phyloP scores from a whole-genome alignment of 2,888 invertebrate species.

The Cenopis cana region DNA sequence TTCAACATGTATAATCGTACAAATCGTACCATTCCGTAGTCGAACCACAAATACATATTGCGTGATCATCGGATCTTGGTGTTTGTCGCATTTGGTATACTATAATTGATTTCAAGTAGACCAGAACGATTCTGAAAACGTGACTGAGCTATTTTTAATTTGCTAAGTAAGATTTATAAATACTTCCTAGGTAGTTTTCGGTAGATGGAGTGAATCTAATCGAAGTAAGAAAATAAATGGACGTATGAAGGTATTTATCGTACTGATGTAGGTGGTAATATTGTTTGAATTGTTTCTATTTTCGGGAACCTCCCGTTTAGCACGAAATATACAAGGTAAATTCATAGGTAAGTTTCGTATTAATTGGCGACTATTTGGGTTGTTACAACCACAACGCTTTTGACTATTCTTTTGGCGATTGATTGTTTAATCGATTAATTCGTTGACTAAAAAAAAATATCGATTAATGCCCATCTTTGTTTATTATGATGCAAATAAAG shows the following conservation, averaged over 20 bases:
- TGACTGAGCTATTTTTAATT: slow-evolving; percentile 1
- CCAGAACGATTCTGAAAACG: slow-evolving; percentile 10
- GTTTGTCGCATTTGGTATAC: slow-evolving; percentile 12
- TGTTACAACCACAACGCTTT: slow-evolving; percentile 1
- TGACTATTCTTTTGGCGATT: too few species aligned
- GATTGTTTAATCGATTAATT: too few species aligned
- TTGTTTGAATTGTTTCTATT: too few species aligned
- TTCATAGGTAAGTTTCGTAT: not conserved
- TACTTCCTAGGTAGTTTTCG: not conserved
- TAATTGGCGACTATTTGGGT: not conserved
- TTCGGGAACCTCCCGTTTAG: not conserved
- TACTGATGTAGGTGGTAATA: not conserved
- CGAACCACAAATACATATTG: too few species aligned
- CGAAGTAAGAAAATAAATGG: not conserved
- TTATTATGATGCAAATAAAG: slow-evolving; percentile 22
- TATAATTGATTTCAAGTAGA: slow-evolving; percentile 8
- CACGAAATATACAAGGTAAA: not conserved
- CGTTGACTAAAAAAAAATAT: too few species aligned
- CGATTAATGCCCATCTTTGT: too few species aligned
- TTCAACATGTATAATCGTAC: too few species aligned
- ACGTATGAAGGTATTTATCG: not conserved
- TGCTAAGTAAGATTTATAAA: not conserved
- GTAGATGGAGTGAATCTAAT: not conserved
- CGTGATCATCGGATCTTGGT: slow-evolving; percentile 10
- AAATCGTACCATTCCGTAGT: too few species aligned